phyloP scores from a whole-genome alignment of 1,140 invertebrate genomes.

The Drosophila bocqueti region DNA sequence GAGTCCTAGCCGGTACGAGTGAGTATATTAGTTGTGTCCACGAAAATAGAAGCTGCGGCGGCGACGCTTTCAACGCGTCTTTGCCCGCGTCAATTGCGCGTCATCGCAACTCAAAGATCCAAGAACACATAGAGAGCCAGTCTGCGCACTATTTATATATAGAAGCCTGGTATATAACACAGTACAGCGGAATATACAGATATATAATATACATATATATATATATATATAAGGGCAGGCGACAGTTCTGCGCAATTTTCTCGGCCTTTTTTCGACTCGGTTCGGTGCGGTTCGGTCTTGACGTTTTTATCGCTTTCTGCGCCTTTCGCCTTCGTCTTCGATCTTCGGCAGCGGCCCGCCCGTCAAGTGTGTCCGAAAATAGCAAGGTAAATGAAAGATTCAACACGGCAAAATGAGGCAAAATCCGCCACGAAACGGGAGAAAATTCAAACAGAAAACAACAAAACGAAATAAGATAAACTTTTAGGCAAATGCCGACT shows the following conservation, averaged over 20 bases:
- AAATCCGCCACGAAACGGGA: constrained; percentile 33
- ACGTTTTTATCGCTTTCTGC: constrained; percentile 60
- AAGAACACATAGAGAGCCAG: constrained; percentile 55
- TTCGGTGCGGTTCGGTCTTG: constrained; percentile 39
- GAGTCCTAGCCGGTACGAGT: constrained; percentile 17
- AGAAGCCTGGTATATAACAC: constrained; percentile 27
- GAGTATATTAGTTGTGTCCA: constrained; percentile 54
- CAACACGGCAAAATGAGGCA: constrained; percentile 54
- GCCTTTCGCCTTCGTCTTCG: constrained; percentile 65
- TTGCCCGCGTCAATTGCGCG: constrained; percentile 79
- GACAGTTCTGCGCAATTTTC: constrained; percentile 80
- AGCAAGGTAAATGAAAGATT: constrained; percentile 75
- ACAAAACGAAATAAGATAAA: constrained; percentile 34
- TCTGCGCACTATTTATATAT: constrained; percentile 73
- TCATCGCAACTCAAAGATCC: constrained; percentile 64
- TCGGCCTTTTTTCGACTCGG: constrained; percentile 24
- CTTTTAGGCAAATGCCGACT: constrained; percentile 52
- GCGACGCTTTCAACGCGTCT: constrained; percentile 77
- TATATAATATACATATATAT: not conserved
- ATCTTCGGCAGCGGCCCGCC: constrained; percentile 48
- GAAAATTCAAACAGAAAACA: constrained; percentile 30
- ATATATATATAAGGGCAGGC: constrained; percentile 69
- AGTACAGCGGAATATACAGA: not conserved
- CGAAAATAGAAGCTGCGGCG: constrained; percentile 65
- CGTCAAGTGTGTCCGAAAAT: constrained; percentile 81